Conservation (phyloP, 2,888 invertebrate species). For the Mycalesis mineus region DNA sequence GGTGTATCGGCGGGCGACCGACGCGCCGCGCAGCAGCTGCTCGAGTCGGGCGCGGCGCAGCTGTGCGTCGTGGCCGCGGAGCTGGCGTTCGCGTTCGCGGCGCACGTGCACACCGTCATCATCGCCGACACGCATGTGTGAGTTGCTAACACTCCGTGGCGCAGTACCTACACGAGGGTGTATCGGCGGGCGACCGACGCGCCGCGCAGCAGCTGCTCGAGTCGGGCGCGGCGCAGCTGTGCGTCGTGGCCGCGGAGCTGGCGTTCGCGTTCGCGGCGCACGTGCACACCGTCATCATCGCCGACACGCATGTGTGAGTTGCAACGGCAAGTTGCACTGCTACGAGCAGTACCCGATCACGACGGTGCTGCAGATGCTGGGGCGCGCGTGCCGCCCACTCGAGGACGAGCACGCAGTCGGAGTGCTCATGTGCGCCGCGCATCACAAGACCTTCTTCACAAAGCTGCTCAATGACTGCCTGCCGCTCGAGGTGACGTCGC, state of each 20-base stretch:
- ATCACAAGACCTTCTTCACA: constrained; percentile 99
- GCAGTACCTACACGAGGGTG: constrained; percentile 94
- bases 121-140: too few species aligned
- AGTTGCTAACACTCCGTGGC: constrained; percentile 80
- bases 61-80: too few species aligned
- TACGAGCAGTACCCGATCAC: constrained; percentile 99
- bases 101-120: too few species aligned
- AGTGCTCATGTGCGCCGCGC: constrained; percentile 96
- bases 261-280: constrained; percentile 93
- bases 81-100: too few species aligned
- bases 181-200: constrained; percentile 20
- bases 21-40: too few species aligned
- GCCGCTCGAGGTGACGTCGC: constrained; percentile 87
- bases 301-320: constrained; percentile 91
- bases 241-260: constrained; percentile 83
- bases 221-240: constrained; percentile 84
- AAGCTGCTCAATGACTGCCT: constrained; percentile 98
- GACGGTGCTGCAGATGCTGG: constrained; percentile 98
- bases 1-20: too few species aligned
- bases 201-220: constrained; percentile 89
- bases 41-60: too few species aligned
- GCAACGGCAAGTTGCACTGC: constrained; percentile 82
- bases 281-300: constrained; percentile 94
- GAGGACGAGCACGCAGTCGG: constrained; percentile 96
- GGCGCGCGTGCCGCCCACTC: constrained; percentile 94